A percentile compares a stretch with the other conserved stretches of the same genome.
phyloP scores from a whole-genome alignment of 2,113 vertebrate genomes.

The Sturnira hondurensis region DNA sequence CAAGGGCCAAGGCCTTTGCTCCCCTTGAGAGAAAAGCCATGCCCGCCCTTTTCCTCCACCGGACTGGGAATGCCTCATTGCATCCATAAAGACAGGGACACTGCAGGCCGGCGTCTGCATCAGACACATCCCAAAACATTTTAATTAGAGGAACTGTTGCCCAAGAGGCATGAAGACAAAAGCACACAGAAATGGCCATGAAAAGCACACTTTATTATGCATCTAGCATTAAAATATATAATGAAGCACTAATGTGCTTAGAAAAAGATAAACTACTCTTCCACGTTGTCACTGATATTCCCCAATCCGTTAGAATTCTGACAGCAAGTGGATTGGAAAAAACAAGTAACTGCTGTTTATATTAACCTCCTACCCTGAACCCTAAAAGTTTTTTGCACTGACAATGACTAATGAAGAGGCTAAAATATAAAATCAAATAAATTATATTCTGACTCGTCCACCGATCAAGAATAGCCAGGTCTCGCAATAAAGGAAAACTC shows the following conservation, averaged over 20 bases:
- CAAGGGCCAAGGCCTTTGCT: no score
- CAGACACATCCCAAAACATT: background rate
- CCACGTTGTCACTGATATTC: background rate
- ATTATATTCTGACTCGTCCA: background rate
- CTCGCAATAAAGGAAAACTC: constrained; percentile 25
- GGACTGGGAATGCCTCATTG: no score
- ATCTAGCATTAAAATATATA: background rate
- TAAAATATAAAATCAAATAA: constrained; percentile 42
- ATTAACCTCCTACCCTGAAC: background rate
- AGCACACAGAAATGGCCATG: background rate
- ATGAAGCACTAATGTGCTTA: background rate
- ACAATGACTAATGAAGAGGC: background rate
- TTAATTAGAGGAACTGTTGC: background rate
- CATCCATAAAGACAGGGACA: no score
- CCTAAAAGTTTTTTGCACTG: background rate
- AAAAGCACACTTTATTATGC: background rate
- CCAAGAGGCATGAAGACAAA: background rate
- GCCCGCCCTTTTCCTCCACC: no score
- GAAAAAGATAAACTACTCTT: background rate
- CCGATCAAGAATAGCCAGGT: constrained; percentile 9
- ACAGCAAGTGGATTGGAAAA: background rate
- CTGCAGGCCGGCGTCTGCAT: no score
- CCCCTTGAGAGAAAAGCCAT: no score
- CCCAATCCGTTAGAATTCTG: background rate
- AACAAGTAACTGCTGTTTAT: background rate